Conservation (phyloP, 2,797 vertebrate species). For the Okamejei kenojei region DNA sequence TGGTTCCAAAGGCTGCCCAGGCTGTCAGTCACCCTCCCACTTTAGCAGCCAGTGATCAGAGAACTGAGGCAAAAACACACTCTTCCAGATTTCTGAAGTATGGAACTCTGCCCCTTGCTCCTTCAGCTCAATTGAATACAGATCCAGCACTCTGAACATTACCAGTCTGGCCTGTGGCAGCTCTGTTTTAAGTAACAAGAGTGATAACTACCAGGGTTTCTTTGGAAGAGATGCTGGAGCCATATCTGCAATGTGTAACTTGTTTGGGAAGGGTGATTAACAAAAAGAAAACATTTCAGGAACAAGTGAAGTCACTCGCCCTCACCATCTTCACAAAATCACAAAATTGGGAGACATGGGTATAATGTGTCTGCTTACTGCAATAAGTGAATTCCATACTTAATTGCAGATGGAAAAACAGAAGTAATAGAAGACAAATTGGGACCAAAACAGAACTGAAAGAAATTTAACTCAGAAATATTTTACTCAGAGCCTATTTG, state of each 20-base stretch:
- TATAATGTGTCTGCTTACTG: neutral
- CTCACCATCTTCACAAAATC: neutral
- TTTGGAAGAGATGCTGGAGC: neutral
- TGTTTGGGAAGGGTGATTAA: neutral
- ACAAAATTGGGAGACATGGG: neutral
- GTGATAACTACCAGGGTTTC: neutral
- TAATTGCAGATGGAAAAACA: neutral
- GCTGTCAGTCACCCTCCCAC: neutral
- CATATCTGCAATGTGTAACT: neutral
- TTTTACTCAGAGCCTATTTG: neutral
- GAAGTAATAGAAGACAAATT: neutral
- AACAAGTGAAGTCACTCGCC: neutral
- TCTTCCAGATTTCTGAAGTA: neutral
- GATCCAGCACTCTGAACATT: neutral
- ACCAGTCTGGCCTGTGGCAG: neutral
- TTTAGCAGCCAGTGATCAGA: neutral
- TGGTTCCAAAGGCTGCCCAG: neutral
- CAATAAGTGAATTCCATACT: too few relatives aligned
- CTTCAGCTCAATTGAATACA: neutral
- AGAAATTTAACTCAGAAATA: neutral
- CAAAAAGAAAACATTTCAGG: neutral
- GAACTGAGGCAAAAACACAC: neutral
- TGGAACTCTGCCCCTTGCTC: neutral
- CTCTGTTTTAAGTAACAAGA: neutral
- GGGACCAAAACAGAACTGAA: neutral